phyloP scores from a whole-genome alignment of 2,797 vertebrate genomes.

The Dermochelys coriacea region DNA sequence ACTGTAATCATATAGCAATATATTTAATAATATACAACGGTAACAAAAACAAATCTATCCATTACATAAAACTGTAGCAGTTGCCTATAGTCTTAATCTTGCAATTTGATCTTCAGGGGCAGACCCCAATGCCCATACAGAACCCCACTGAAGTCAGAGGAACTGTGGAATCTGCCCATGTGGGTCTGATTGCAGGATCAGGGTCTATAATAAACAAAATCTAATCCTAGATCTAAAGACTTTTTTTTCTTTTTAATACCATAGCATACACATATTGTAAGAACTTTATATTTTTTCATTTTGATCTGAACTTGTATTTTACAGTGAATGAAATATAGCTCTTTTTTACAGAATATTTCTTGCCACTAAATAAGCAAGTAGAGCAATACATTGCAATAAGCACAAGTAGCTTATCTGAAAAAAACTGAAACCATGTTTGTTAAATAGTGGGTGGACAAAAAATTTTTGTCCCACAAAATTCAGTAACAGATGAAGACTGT shows the following conservation, averaged over 20 bases:
- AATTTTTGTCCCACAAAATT: slow-evolving; percentile 71
- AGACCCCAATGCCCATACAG: not conserved
- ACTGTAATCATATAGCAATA: not conserved
- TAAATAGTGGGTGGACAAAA: slow-evolving; percentile 66
- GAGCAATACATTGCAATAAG: slow-evolving; percentile 34
- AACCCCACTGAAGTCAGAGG: not conserved
- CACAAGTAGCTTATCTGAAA: slow-evolving; percentile 6
- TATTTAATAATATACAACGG: not conserved
- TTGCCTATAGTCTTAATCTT: not conserved
- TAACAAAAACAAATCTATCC: not conserved
- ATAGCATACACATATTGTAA: not conserved
- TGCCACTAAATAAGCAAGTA: slow-evolving; percentile 5
- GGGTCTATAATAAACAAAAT: not conserved
- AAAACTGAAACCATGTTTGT: slow-evolving; percentile 66
- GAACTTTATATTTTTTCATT: not conserved
- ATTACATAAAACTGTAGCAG: not conserved
- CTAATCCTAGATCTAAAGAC: not conserved
- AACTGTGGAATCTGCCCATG: not conserved
- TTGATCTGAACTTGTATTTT: not conserved
- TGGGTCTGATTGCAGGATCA: not conserved
- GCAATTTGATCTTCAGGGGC: not conserved
- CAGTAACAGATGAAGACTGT: slow-evolving; percentile 50
- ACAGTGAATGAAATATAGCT: slow-evolving; percentile 20
- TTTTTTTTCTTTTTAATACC: slow-evolving; percentile 1
- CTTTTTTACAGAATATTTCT: not conserved